Conservation (phyloP, 1,140 invertebrate species). For the Brachystomella parvula region DNA sequence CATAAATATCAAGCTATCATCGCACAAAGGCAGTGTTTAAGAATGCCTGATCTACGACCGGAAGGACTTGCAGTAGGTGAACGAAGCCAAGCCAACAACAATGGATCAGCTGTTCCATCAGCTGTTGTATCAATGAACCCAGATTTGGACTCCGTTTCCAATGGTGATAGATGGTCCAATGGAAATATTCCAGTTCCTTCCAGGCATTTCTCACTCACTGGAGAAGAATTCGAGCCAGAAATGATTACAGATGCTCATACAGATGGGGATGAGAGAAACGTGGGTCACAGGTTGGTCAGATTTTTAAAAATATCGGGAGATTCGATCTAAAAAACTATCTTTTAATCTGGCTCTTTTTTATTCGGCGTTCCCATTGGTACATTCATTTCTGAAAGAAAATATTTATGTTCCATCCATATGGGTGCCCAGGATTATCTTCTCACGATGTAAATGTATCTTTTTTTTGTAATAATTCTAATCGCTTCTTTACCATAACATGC, state of each 20-base stretch:
- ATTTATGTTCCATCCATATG: no score
- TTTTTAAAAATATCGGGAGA: no score
- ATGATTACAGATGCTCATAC: slow-evolving; percentile 28
- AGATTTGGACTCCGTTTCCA: not conserved
- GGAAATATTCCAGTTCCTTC: slow-evolving; percentile 28
- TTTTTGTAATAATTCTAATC: no score
- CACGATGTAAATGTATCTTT: no score
- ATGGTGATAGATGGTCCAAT: slow-evolving; percentile 28
- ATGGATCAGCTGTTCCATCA: not conserved
- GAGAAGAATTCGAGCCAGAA: slow-evolving; percentile 21
- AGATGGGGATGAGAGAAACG: slow-evolving; percentile 35
- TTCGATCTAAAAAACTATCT: no score
- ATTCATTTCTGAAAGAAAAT: no score
- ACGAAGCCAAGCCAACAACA: slow-evolving; percentile 12
- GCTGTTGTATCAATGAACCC: not conserved
- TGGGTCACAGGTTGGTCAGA: slow-evolving; percentile 36
- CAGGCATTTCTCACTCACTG: slow-evolving; percentile 15
- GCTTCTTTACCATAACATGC: no score
- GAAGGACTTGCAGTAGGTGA: no score
- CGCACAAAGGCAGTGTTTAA: not conserved
- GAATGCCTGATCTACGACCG: slow-evolving; percentile 24
- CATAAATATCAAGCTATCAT: not conserved
- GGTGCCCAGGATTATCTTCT: no score
- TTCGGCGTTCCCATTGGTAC: no score
- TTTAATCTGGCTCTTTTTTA: no score